Base-by-base conservation (phyloP, 2,797 vertebrate species). In the Ficedula albicollis region DNA sequence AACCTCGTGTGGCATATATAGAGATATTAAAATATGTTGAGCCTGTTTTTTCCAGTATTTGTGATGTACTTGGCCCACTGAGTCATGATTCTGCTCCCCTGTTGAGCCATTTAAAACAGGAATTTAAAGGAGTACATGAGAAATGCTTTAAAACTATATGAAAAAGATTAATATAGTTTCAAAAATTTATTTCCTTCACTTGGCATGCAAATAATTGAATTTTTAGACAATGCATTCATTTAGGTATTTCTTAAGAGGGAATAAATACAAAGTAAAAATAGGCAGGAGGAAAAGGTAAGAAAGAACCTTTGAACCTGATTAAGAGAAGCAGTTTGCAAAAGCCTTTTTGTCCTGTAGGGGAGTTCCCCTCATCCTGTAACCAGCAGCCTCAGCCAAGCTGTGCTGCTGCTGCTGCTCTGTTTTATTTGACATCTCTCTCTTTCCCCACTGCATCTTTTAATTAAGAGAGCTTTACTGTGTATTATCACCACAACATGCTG, bases 401-500 rank as follows among this genome's bases (percentile, higher is more conserved):
- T 44, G 69, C 3, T 55, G 55, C 72, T 55, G 55, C 72, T 81
- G 70, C 84, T 84, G 29, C 49, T 69, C 59, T 55, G 27, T 34
- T 92, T 93, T 63, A 34, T 84, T 87, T 92, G 68, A 72, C 3
- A 0, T 69, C 34, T 72, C 34, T 80, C 20, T 56, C 17, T 39
- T 46, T 87, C 62, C 86, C 22, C 29, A 15, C n/a, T 60, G 23
- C n/a, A 39, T 11, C 6, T 44, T 88, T 89, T 69, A 91, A 92
- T 91, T 69, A 78, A 68, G 73, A 84, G 38, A 74, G 36, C 58
- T 89, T 89, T 87, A 21, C 63, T 46, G 10, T 54, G 48, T 60
- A 32, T 94, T 80, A 88, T 87, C 87, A 79, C 49, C 51, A 43
- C 52, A 90, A 59, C n/a, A 2, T 6, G 17, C 64, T 91, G 73